Percentiles rank a stretch among this genome's conserved stretches.
These are phyloP conservation scores for Linyphia triangularis DNA, from an alignment of 2,888 invertebrate genomes.

Conservation along the genomic window DNA sequence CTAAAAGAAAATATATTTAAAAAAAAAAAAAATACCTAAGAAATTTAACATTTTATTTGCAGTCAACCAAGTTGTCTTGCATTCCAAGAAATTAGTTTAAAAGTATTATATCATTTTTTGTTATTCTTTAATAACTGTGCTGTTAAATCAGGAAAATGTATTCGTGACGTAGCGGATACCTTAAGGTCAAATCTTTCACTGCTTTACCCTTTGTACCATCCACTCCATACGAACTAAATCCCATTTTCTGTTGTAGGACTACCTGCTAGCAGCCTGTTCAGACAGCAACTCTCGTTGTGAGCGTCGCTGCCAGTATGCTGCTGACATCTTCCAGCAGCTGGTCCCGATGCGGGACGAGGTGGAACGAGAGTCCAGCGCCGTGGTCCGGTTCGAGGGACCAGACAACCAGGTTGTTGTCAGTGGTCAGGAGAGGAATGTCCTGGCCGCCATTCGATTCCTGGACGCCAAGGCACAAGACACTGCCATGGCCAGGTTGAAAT, in stretches of 20 bases:
- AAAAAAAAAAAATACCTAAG: no score
- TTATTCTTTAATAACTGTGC: no score
- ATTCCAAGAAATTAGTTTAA: no score
- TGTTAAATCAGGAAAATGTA: no score
- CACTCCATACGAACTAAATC: no score
- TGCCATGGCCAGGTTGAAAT: conserved; percentile 22
- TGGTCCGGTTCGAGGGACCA: conserved; percentile 64
- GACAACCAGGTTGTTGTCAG: conserved; percentile 63
- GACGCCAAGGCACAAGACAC: conserved; percentile 72
- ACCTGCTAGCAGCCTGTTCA: conserved; percentile 70
- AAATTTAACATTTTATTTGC: no score
- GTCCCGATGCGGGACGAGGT: conserved; percentile 73
- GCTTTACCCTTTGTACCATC: no score
- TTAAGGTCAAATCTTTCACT: no score
- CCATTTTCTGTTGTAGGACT: conserved; percentile 62
- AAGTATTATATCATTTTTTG: no score
- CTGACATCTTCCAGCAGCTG: conserved; percentile 70
- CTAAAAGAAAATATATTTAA: no score
- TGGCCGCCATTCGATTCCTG: conserved; percentile 66
- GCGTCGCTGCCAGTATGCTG: conserved; percentile 66
- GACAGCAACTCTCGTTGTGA: conserved; percentile 62
- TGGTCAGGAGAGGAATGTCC: conserved; percentile 71
- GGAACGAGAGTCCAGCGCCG: conserved; percentile 69
- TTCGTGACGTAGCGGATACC: no score
- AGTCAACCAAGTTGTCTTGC: no score